phyloP scores from a whole-genome alignment of 37 sponge, comb jelly and placozoan genomes.

The Aphrocallistes beatrix region DNA sequence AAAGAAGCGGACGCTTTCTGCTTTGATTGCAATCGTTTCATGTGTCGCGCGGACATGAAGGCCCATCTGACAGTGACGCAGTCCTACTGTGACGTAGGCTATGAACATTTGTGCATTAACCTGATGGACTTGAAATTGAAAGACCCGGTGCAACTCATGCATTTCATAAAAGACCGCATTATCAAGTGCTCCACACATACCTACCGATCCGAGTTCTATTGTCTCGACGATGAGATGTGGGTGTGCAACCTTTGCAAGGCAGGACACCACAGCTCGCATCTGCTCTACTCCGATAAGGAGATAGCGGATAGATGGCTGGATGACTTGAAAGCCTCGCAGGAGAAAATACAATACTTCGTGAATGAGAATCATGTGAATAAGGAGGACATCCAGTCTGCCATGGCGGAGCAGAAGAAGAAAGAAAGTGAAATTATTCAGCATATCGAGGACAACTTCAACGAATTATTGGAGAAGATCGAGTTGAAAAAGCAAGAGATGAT shows the following conservation, averaged over 20 bases:
- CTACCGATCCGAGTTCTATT: neutral
- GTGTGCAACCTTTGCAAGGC: slow-evolving; percentile 8
- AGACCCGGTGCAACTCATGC: neutral
- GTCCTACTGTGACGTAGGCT: slow-evolving; percentile 10
- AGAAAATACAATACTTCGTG: neutral
- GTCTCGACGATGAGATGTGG: neutral
- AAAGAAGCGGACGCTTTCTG: neutral
- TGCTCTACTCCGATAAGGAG: neutral
- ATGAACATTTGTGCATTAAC: neutral
- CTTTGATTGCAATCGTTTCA: slow-evolving; percentile 9
- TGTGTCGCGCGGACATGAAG: slow-evolving; percentile 16
- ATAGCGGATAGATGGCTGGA: slow-evolving; percentile 3
- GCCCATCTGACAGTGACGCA: neutral
- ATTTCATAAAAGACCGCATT: neutral
- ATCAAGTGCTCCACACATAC: neutral
- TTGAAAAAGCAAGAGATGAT: neutral
- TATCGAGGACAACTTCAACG: neutral
- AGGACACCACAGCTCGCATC: neutral
- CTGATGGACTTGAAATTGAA: neutral
- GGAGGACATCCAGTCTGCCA: neutral
- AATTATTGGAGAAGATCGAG: neutral
- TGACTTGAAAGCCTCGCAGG: neutral
- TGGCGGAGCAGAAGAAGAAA: neutral
- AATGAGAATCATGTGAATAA: neutral
- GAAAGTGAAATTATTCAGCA: neutral